Conservation (phyloP, 2,888 invertebrate species). For the Elmis aenea region DNA sequence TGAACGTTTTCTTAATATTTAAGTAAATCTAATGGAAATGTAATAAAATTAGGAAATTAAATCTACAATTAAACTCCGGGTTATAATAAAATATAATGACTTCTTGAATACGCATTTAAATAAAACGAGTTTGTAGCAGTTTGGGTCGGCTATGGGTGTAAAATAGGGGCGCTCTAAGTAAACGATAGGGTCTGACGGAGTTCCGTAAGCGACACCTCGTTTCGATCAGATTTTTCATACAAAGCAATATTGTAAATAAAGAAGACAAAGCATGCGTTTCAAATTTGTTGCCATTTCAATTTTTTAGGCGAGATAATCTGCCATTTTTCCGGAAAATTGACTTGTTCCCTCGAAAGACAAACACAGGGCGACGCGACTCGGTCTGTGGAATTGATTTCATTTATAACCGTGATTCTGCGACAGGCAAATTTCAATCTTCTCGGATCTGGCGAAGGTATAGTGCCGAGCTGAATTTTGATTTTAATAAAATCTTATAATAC, state of each 20-base stretch:
- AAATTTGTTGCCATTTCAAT: slow-evolving; percentile 39
- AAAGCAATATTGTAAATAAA: slow-evolving; percentile 31
- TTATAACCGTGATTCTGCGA: slow-evolving; percentile 35
- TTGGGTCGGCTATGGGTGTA: no score
- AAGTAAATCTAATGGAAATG: no score
- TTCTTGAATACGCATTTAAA: no score
- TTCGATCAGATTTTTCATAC: slow-evolving; percentile 15
- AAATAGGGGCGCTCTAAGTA: no score
- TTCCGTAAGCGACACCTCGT: no score
- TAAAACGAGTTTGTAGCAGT: no score
- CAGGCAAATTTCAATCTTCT: slow-evolving; percentile 35
- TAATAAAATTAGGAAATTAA: no score
- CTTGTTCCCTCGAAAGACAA: slow-evolving; percentile 35
- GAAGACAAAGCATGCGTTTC: slow-evolving; percentile 38
- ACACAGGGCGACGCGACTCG: slow-evolving; percentile 30
- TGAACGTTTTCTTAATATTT: no score
- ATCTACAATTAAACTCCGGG: no score
- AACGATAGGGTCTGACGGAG: no score
- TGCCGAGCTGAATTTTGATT: slow-evolving; percentile 25
- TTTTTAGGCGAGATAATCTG: slow-evolving; percentile 38
- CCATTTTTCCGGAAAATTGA: slow-evolving; percentile 40
- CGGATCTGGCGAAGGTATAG: slow-evolving; percentile 13
- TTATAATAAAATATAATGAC: no score
- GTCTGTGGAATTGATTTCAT: slow-evolving; percentile 39
- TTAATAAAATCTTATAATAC: slow-evolving; percentile 27